Evolutionary conservation across 2,797 vertebrate species (phyloP).

Genomic region (Melanotaenia maccullochi): DNA sequence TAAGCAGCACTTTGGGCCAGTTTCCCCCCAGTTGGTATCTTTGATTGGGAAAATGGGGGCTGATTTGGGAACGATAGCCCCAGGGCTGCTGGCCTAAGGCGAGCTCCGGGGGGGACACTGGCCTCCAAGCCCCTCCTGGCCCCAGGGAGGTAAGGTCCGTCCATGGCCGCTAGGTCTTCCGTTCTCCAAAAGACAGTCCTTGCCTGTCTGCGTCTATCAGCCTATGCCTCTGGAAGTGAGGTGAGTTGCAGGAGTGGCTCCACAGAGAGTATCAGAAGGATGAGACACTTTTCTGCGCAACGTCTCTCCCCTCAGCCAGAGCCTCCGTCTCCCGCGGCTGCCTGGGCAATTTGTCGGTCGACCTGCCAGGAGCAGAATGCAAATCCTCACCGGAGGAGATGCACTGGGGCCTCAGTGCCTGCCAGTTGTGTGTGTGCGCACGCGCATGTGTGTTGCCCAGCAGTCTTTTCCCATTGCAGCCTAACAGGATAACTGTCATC

Average conservation of each 20-base stretch:
- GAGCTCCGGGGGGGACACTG: conserved; percentile 72
- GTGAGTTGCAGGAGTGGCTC: conserved; percentile 62
- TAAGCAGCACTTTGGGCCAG: conserved; percentile 80
- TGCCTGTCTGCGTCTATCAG: conserved; percentile 51
- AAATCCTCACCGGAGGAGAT: conserved; percentile 84
- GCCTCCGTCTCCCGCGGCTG: conserved; percentile 80
- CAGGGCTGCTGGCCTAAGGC: conserved; percentile 80
- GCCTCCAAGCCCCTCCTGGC: conserved; percentile 68
- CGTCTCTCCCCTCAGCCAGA: conserved; percentile 66
- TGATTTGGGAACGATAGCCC: conserved; percentile 85
- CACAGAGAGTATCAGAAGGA: conserved; percentile 68
- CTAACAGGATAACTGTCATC: conserved; percentile 78
- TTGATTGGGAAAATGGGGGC: conserved; percentile 83
- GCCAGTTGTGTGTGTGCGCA: conserved; percentile 53
- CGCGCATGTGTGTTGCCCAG: conserved; percentile 53
- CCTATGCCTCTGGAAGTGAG: conserved; percentile 49
- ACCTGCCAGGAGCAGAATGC: conserved; percentile 84
- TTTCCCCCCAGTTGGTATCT: conserved; percentile 75
- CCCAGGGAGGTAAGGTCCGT: conserved; percentile 66
- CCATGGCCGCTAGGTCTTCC: conserved; percentile 67
- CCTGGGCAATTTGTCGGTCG: conserved; percentile 84
- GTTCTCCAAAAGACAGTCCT: conserved; percentile 63
- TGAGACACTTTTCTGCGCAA: conserved; percentile 60
- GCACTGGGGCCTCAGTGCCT: conserved; percentile 72
- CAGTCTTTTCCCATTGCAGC: conserved; percentile 67